Conservation (phyloP, 2,888 invertebrate species). For the Slavum lentiscoides region DNA sequence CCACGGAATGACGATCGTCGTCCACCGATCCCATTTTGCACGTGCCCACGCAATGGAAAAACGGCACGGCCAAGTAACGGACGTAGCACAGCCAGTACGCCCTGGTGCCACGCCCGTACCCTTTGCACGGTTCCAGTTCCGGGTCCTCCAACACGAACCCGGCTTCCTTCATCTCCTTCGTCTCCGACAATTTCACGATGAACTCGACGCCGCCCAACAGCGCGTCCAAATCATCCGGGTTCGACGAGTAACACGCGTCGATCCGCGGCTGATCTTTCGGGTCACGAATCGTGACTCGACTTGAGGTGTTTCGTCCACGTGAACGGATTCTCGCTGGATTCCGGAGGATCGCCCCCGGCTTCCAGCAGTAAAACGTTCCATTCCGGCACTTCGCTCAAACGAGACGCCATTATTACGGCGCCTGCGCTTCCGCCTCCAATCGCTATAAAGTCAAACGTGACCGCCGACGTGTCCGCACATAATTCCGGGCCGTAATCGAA, state of each 20-base stretch:
- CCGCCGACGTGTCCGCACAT: too few species aligned
- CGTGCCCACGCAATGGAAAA: constrained; percentile 36
- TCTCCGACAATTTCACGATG: constrained; percentile 55
- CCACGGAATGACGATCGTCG: constrained; percentile 34
- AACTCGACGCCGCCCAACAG: constrained; percentile 55
- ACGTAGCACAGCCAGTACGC: constrained; percentile 47
- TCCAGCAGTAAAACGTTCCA: constrained; percentile 54
- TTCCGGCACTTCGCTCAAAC: constrained; percentile 53
- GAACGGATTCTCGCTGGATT: constrained; percentile 33
- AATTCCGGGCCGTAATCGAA: too few species aligned
- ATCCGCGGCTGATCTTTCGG: constrained; percentile 17
- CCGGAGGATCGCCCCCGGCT: constrained; percentile 49
- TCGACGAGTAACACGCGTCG: neutral
- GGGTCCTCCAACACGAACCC: constrained; percentile 15
- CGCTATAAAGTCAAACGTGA: constrained; percentile 49
- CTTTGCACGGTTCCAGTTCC: neutral
- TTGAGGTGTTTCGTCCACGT: constrained; percentile 35
- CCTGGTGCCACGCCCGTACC: neutral
- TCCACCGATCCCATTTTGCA: constrained; percentile 52
- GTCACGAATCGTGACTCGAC: constrained; percentile 41
- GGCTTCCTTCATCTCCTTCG: neutral
- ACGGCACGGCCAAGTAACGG: constrained; percentile 23
- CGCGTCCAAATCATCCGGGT: constrained; percentile 6
- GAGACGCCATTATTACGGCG: constrained; percentile 37
- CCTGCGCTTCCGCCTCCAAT: constrained; percentile 54